Percentiles rank a stretch among this genome's conserved stretches.
Evolutionary conservation across 2,113 vertebrate genomes (phyloP).

Genomic region (Mustela nigripes): DNA sequence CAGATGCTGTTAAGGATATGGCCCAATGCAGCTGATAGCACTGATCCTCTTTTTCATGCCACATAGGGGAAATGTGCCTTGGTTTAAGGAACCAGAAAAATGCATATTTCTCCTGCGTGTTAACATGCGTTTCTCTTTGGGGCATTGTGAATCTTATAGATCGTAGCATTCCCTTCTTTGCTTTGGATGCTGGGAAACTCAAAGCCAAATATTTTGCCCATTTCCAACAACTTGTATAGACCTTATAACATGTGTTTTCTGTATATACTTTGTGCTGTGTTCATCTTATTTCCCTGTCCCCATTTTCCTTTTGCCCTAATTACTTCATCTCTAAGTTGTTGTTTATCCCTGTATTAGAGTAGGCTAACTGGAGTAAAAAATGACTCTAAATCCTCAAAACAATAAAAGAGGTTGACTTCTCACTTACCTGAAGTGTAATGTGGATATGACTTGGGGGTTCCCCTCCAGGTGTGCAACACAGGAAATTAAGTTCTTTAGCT

Average conservation of each 20-base stretch:
- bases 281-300: background rate
- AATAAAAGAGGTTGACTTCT: background rate
- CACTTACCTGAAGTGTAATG: background rate
- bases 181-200: background rate
- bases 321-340: background rate
- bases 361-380: background rate
- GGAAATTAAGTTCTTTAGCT: background rate
- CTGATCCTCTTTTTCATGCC: background rate
- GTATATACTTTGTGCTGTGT: background rate
- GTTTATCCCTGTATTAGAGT: background rate
- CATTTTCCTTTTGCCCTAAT: background rate
- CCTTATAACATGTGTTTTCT: background rate
- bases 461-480: background rate
- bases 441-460: background rate
- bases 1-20: background rate
- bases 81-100: conserved; percentile 14
- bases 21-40: background rate
- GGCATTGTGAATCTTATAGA: background rate
- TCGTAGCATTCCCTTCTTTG: background rate
- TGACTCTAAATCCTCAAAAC: background rate
- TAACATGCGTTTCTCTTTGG: background rate
- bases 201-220: background rate
- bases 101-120: background rate
- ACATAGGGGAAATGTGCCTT: background rate
- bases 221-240: background rate